These are phyloP conservation scores for Ageneiosus marmoratus DNA, from an alignment of 2,113 vertebrate genomes.

Conservation along the genomic window DNA sequence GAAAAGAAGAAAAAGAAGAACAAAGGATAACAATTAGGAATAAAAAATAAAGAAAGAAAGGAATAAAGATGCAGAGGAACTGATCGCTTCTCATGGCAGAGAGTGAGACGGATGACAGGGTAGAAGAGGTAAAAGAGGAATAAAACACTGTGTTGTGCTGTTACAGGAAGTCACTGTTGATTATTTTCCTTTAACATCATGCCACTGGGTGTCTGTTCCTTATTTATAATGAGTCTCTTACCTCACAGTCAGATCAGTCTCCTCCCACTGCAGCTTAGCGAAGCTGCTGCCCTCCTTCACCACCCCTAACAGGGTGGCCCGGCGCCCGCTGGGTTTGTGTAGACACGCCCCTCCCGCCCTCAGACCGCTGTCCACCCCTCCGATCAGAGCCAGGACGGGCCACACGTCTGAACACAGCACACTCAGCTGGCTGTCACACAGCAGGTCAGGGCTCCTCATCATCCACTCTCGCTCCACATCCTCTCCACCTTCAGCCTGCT, in stretches of 20 bases:
- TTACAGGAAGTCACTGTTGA: not conserved
- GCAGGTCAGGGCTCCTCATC: conserved; percentile 44
- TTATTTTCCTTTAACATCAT: not conserved
- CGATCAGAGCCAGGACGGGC: conserved; percentile 77
- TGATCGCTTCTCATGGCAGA: not conserved
- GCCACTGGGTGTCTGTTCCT: not conserved
- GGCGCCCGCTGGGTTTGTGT: conserved; percentile 73
- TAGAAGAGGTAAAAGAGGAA: not conserved
- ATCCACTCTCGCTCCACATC: conserved; percentile 45
- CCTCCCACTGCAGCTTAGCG: conserved; percentile 80
- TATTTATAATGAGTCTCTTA: too few species aligned
- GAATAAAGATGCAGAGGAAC: not conserved
- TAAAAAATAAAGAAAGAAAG: conserved; percentile 20
- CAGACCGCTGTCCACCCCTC: conserved; percentile 77
- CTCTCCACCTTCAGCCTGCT: conserved; percentile 53
- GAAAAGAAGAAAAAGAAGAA: conserved; percentile 15
- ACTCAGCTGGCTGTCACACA: conserved; percentile 72
- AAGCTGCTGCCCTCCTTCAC: conserved; percentile 75
- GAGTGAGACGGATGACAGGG: conserved; percentile 13
- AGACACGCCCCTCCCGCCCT: conserved; percentile 74
- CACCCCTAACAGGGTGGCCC: conserved; percentile 75
- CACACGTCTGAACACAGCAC: conserved; percentile 75
- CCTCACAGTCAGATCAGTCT: conserved; percentile 76
- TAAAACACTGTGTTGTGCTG: not conserved
- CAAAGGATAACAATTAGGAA: not conserved